A percentile compares a stretch with the other conserved stretches of the same genome.
Conservation (phyloP, 1,140 invertebrate genomes). For the Steinernema feltiae region DNA sequence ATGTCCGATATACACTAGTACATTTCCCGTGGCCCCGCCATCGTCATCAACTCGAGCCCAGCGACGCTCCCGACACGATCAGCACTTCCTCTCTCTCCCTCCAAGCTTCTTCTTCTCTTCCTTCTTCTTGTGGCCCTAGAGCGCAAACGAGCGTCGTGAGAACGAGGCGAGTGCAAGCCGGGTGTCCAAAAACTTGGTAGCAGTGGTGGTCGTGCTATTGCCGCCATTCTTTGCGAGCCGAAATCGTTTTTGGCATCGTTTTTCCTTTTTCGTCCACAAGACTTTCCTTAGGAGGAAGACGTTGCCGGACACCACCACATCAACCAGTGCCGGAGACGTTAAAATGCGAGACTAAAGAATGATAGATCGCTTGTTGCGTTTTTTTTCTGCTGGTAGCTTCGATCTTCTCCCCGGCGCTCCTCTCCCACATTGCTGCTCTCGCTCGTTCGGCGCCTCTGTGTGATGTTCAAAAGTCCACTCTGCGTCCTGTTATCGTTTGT, state of each 20-base stretch:
- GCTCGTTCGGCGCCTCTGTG: neutral
- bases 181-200: neutral
- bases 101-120: neutral
- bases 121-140: too few relatives aligned
- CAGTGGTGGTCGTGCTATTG: too few relatives aligned
- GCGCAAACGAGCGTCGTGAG: too few relatives aligned
- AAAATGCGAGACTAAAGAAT: neutral
- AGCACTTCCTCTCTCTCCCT: neutral
- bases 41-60: neutral
- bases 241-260: neutral
- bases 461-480: neutral
- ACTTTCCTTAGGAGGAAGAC: neutral
- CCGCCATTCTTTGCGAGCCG: too few relatives aligned
- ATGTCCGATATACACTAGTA: slow-evolving; percentile 3
- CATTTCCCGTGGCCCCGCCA: neutral
- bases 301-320: neutral
- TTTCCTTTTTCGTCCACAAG: slow-evolving; percentile 6
- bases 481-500: neutral
- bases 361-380: slow-evolving; percentile 1
- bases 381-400: too few relatives aligned
- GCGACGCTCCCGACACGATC: too few relatives aligned
- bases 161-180: too few relatives aligned
- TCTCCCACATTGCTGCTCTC: neutral
- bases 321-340: neutral
- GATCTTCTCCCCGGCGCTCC: too few relatives aligned